phyloP scores from a whole-genome alignment of 2,888 invertebrate species.

The Tenthredo livida region DNA sequence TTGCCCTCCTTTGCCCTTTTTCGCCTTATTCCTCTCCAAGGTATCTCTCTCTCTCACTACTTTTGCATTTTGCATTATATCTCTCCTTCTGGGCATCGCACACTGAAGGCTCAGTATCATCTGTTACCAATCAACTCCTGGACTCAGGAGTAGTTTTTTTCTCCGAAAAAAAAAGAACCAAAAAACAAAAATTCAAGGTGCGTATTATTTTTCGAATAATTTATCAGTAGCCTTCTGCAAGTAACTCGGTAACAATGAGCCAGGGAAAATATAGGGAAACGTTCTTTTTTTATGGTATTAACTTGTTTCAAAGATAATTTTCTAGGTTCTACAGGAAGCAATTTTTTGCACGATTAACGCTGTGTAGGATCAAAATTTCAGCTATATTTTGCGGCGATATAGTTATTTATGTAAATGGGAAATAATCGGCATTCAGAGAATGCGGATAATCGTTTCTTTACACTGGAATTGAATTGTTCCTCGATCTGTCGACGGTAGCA shows the following conservation, averaged over 20 bases:
- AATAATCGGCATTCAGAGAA: not conserved
- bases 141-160: not conserved
- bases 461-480: slow-evolving; percentile 1
- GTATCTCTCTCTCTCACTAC: slow-evolving; percentile 60
- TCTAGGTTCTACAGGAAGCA: not conserved
- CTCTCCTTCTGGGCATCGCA: slow-evolving; percentile 62
- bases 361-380: not conserved
- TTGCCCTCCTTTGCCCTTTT: slow-evolving; percentile 41
- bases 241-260: not conserved
- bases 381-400: not conserved
- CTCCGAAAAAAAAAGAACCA: not conserved
- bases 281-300: not conserved
- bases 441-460: not conserved
- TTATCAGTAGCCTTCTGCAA: not conserved
- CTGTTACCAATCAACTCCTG: slow-evolving; percentile 35
- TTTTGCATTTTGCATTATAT: slow-evolving; percentile 75
- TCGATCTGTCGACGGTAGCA: not conserved
- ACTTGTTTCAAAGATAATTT: not conserved
- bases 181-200: slow-evolving; percentile 16
- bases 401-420: not conserved
- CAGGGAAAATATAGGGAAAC: not conserved
- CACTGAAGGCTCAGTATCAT: slow-evolving; percentile 50
- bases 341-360: not conserved
- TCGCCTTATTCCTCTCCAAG: slow-evolving; percentile 49
- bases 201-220: slow-evolving; percentile 8